phyloP scores from a whole-genome alignment of 2,113 vertebrate species.

The Macrotus californicus region DNA sequence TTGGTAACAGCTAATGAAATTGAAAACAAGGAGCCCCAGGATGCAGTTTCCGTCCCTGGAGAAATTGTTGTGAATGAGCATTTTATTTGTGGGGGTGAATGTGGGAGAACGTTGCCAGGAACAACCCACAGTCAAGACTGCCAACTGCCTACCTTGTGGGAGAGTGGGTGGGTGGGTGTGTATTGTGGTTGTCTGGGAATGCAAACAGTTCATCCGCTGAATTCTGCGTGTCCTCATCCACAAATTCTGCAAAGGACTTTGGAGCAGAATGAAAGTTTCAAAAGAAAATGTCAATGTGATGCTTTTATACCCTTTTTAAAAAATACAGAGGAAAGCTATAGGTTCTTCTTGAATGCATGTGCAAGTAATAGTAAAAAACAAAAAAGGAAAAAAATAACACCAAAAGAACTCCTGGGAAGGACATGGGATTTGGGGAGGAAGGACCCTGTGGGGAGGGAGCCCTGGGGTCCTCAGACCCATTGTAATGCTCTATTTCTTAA shows the following conservation, averaged over 20 bases:
- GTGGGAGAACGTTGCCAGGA: neutral
- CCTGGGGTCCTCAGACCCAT: neutral
- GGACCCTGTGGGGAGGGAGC: neutral
- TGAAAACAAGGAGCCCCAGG: accelerated
- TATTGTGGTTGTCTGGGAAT: neutral
- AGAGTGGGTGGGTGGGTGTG: neutral
- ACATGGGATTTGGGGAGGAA: neutral
- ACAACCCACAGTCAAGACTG: accelerated
- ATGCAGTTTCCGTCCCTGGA: neutral
- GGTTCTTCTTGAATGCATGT: neutral
- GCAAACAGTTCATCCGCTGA: accelerated
- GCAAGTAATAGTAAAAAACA: accelerated
- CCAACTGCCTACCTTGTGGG: neutral
- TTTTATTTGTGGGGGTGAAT: accelerated
- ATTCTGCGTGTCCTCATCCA: accelerated
- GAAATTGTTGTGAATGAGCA: accelerated
- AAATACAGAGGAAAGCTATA: neutral
- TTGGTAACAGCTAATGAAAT: neutral
- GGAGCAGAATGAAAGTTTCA: neutral
- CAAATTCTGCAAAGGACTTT: accelerated
- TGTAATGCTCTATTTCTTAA: neutral
- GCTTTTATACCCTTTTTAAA: neutral
- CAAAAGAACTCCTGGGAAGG: accelerated
- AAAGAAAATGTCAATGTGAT: neutral
- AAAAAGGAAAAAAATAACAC: accelerated